These are phyloP conservation scores for Hirtodrosophila histrioides DNA, from an alignment of 2,888 invertebrate genomes.

Conservation along the genomic window DNA sequence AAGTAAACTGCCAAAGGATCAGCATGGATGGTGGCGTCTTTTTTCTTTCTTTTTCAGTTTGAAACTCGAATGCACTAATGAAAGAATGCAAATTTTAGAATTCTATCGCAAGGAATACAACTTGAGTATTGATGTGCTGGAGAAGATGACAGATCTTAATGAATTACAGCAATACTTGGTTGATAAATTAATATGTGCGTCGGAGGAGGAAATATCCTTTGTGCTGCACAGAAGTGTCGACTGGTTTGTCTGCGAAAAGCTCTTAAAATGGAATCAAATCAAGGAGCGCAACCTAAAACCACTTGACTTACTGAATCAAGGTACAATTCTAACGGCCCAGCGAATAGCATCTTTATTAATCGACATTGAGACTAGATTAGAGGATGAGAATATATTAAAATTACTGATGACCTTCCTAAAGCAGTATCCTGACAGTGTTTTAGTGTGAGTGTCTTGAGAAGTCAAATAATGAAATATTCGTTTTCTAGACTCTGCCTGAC, in stretches of 20 bases:
- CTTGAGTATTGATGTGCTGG: constrained; percentile 31
- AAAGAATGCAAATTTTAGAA: constrained; percentile 19
- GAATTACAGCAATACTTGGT: constrained; percentile 21
- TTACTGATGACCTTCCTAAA: constrained; percentile 19
- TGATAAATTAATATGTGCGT: constrained; percentile 23
- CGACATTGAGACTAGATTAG: neutral
- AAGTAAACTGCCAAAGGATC: constrained; percentile 26
- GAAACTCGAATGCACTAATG: constrained; percentile 29
- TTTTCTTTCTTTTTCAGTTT: constrained; percentile 45
- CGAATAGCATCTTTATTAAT: constrained; percentile 17
- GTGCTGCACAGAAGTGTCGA: constrained; percentile 47
- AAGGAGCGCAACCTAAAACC: constrained; percentile 18
- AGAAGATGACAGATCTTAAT: constrained; percentile 4
- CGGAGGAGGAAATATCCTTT: constrained; percentile 40
- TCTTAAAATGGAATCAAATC: constrained; percentile 28
- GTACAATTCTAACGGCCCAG: constrained; percentile 40
- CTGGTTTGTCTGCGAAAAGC: constrained; percentile 30
- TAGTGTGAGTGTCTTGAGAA: constrained; percentile 24
- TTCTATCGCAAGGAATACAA: constrained; percentile 37
- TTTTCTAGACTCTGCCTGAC: neutral
- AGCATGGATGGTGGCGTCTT: constrained; percentile 63
- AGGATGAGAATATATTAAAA: constrained; percentile 30
- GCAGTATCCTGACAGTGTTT: constrained; percentile 32
- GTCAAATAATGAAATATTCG: neutral
- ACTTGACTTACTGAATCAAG: constrained; percentile 38